Conservation (phyloP, 2,113 vertebrate genomes). For the Asarcornis scutulata region DNA sequence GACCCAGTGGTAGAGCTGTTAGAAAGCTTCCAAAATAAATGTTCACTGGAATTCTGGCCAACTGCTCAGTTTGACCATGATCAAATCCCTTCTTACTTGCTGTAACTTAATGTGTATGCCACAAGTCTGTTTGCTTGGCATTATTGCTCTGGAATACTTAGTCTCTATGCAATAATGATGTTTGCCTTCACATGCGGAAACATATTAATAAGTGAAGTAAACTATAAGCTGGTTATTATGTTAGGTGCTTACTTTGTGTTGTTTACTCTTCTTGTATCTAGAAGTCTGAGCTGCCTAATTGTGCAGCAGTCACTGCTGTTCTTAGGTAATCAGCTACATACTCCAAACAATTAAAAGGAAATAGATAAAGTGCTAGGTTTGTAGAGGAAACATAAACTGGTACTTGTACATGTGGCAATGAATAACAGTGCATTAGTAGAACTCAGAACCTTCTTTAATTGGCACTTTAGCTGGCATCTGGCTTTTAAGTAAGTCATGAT, state of each 20-base stretch:
- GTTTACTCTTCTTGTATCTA: background rate
- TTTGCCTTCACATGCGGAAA: slow-evolving; percentile 12
- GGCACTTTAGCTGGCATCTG: slow-evolving; percentile 5
- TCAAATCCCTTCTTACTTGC: slow-evolving; percentile 16
- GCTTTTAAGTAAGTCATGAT: background rate
- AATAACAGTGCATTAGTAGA: background rate
- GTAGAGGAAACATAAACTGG: background rate
- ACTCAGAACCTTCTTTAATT: background rate
- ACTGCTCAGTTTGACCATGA: background rate
- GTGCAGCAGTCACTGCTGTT: background rate
- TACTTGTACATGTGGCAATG: background rate
- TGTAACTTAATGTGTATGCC: background rate
- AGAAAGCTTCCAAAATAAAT: slow-evolving; percentile 51
- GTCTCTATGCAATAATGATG: background rate
- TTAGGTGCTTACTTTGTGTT: background rate
- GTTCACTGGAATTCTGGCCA: slow-evolving; percentile 7
- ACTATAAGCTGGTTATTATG: background rate
- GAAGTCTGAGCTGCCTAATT: background rate
- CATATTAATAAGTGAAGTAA: background rate
- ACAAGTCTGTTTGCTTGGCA: background rate
- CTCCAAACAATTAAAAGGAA: slow-evolving; percentile 35
- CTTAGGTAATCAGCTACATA: background rate
- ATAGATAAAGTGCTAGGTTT: background rate
- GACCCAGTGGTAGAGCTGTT: background rate
- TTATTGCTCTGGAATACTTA: slow-evolving; percentile 29